Base-by-base conservation (phyloP, 2,113 vertebrate species). In the Tympanuchus pallidicinctus region DNA sequence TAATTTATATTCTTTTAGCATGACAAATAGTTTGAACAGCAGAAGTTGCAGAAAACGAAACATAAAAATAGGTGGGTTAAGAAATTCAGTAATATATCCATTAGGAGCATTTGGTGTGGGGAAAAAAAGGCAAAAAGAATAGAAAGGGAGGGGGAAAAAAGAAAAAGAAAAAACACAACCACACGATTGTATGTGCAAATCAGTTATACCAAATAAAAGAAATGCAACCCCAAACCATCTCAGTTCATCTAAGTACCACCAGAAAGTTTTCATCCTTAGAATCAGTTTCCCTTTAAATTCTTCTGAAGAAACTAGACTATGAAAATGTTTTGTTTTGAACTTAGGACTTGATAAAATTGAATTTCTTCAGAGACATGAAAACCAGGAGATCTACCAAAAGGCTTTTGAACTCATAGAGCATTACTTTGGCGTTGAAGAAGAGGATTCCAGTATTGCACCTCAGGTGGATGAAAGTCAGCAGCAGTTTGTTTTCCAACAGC, bases 331-430 rank as follows among this genome's bases (percentile, higher is more conserved):
- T 90, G 2, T 96, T 95, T 97, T 45, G 24, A 77, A 94, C 96
- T 79, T 96, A 99, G 98, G 98, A 95, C 97, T 99, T 88, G 98
- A 99, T 96, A 99, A 99, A 98, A 99, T 99, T 72, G 98, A 99
- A 95, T 98, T 99, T 97, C 97, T 98, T 70, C 98, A 99, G 96
- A 99, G 98, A 93, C 98, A 99, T 69, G 98, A 99, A 97, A 99
- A 99, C 94, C 98, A 99, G 91, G 98, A 99, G 94, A 98, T 99
- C 95, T 99, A 99, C 94, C 98, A 99, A 89, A 99, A 99, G 96
- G 98, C 98, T 80, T 99, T 98, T 94, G 98, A 98, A 97, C 96
- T 99, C 85, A 99, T 99, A 86, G 98, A 99, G 94, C 98, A 98
- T 96, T 99, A 98, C 94, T 99, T 99, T 59, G 98, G 98, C 36